Conservation (phyloP, 2,797 vertebrate genomes). For the Tragelaphus oryx region DNA sequence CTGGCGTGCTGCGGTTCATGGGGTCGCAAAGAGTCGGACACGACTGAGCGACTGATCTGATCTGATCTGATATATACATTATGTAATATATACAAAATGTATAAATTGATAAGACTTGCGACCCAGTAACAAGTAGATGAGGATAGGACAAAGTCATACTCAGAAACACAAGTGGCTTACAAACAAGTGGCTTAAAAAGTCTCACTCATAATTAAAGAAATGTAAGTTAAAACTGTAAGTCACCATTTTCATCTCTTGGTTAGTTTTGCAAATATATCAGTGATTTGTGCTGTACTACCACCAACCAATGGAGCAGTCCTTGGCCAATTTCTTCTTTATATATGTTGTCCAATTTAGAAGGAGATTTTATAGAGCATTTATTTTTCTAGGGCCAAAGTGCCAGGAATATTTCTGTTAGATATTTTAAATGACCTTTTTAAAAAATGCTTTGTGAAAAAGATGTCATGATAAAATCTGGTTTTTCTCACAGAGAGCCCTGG, state of each 20-base stretch:
- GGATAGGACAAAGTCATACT: neutral
- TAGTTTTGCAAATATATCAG: no score
- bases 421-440: constrained; percentile 31
- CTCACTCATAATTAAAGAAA: constrained; percentile 29
- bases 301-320: neutral
- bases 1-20: no score
- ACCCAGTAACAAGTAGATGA: neutral
- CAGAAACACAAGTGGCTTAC: neutral
- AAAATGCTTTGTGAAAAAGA: neutral
- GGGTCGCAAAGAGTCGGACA: no score
- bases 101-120: neutral
- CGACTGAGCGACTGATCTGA: no score
- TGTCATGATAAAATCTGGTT: neutral
- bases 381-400: neutral
- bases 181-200: neutral
- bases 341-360: neutral
- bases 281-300: neutral
- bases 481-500: constrained; percentile 78
- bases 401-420: constrained; percentile 4
- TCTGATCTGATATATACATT: neutral
- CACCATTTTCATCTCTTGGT: neutral
- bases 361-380: constrained; percentile 27
- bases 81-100: neutral
- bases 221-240: neutral
- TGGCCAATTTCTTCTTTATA: neutral